Conservation (phyloP, 2,797 vertebrate species). For the Florisuga fusca region DNA sequence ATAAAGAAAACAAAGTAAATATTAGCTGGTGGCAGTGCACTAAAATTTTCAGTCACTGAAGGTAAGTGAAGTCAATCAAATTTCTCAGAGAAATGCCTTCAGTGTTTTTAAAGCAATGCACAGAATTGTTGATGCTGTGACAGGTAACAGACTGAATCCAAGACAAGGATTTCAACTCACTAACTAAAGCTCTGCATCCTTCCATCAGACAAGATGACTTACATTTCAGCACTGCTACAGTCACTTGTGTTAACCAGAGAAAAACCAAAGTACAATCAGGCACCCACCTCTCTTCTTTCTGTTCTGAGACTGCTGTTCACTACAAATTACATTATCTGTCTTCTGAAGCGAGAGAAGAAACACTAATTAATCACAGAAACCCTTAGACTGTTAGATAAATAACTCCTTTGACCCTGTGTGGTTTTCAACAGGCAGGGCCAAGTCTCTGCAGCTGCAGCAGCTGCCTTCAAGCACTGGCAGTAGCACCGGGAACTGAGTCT, state of each 20-base stretch:
- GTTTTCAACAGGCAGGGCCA: slow-evolving; percentile 64
- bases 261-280: not conserved
- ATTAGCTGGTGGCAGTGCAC: slow-evolving; percentile 37
- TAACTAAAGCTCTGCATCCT: slow-evolving; percentile 26
- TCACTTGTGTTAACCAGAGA: not conserved
- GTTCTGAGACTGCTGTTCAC: not conserved
- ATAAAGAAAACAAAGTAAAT: slow-evolving; percentile 53
- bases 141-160: slow-evolving; percentile 25
- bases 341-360: not conserved
- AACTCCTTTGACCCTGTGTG: not conserved
- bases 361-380: slow-evolving; percentile 42
- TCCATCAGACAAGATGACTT: not conserved
- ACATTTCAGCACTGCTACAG: not conserved
- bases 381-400: slow-evolving; percentile 36
- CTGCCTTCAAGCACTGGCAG: slow-evolving; percentile 37
- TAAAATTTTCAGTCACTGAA: slow-evolving; percentile 50
- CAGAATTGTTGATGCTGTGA: slow-evolving; percentile 11
- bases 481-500: slow-evolving; percentile 48
- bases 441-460: slow-evolving; percentile 34
- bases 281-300: not conserved
- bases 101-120: slow-evolving; percentile 35
- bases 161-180: not conserved
- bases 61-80: slow-evolving; percentile 61
- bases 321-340: not conserved
- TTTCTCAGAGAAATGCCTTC: slow-evolving; percentile 49